Base-by-base conservation (phyloP, 2,797 vertebrate species). In the Australoheros facetus region DNA sequence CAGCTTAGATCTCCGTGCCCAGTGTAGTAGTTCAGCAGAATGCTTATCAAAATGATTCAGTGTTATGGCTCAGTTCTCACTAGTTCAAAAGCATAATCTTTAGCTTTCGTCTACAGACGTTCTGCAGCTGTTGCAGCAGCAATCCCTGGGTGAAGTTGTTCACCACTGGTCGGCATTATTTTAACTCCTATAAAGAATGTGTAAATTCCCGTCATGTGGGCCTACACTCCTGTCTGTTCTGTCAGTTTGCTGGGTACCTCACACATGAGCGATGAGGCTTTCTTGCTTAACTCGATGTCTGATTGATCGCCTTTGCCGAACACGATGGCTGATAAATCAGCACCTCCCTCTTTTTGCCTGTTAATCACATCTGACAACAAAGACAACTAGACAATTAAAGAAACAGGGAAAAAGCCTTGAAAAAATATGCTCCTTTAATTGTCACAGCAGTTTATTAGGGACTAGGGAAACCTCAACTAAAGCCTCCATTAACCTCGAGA, bases 401-500 rank as follows among this genome's bases (percentile, higher is more conserved):
- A 88, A 92, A 91, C 85, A 84, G 34, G 39, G 78, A 71, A 80
- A 37, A 73, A 73, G 45, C 71, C 80, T 81, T 84, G 28, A 76
- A 87, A 87, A 90, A 89, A 92, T 90, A 87, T 87, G 80, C 80
- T 86, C 87, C 73, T 91, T 91, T 94, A 94, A 94, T 94, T 92
- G 89, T 80, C 77, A 32, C 11, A 30, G 81, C 82, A 86, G 88
- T 93, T 92, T 92, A 92, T 94, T 89, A 87, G 84, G 51, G 84
- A 89, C 70, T 71, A 57, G 77, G 86, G 71, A 53, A 58, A 77
- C 82, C 75, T 87, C 34, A 23, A 73, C 73, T 79, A 86, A 81
- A 92, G 75, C 81, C 69, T 84, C 77, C 78, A 88, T 92, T 92
- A 90, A 90, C 73, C 75, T 71, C 11, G 73, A 77, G 86, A 82